Evolutionary conservation across 1,140 invertebrate species (phyloP).

Genomic region (Anastrepha obliqua): DNA sequence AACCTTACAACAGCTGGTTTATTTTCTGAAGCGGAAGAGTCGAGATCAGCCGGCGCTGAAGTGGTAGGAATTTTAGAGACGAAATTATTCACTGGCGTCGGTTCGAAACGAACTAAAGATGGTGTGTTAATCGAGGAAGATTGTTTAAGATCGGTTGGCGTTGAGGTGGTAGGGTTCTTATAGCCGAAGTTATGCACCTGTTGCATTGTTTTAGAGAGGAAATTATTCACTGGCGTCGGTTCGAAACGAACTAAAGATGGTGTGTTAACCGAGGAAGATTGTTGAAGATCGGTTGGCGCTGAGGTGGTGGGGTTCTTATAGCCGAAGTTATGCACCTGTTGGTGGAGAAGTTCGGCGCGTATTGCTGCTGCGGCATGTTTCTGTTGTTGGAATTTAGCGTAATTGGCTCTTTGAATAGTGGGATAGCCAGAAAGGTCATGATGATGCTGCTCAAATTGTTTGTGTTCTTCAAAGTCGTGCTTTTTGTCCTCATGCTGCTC

Average conservation of each 20-base stretch:
- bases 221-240: neutral
- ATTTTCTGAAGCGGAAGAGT: constrained; percentile 44
- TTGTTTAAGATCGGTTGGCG: neutral
- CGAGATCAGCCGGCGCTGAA: neutral
- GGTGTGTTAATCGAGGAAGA: constrained; percentile 1
- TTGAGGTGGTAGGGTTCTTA: constrained; percentile 4
- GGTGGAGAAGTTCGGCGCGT: constrained; percentile 45
- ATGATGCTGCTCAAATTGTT: constrained; percentile 42
- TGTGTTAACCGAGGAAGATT: constrained; percentile 12
- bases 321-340: constrained; percentile 55
- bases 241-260: neutral
- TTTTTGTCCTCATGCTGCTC: neutral
- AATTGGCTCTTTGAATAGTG: constrained; percentile 53
- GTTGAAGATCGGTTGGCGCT: neutral
- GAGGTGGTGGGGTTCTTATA: constrained; percentile 14
- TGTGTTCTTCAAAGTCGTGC: neutral
- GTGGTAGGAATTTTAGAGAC: neutral
- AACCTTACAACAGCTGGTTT: constrained; percentile 4
- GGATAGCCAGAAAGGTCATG: constrained; percentile 54
- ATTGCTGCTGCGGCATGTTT: neutral
- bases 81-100: neutral
- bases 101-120: neutral
- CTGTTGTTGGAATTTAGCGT: constrained; percentile 17
- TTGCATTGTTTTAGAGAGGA: neutral
- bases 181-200: constrained; percentile 54